Conservation (phyloP, 30 jellyfish, hydroid and myxozoan species). For the Aurelia aurita complex sp. Pacific region DNA sequence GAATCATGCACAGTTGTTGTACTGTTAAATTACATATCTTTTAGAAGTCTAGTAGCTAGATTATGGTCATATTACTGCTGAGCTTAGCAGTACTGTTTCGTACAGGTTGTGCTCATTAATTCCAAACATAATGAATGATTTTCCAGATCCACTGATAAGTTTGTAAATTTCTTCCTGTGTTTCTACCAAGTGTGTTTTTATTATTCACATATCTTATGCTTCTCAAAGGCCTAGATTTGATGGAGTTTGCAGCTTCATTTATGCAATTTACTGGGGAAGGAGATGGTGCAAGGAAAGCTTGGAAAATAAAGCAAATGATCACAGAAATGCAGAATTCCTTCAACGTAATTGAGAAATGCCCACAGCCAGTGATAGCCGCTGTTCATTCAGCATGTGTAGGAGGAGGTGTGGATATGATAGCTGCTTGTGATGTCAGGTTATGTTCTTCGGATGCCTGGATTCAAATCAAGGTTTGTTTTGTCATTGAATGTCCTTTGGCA, state of each 20-base stretch:
- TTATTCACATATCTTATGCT: too few species aligned
- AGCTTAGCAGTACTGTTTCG: too few species aligned
- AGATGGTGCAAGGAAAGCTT: conserved; percentile 82
- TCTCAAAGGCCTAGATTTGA: conserved; percentile 77
- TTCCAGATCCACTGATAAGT: too few species aligned
- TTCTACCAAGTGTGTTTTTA: too few species aligned
- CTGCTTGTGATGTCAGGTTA: conserved; percentile 94
- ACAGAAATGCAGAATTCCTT: conserved; percentile 74
- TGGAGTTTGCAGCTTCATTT: conserved; percentile 82
- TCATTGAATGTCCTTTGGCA: background rate
- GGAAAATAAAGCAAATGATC: conserved; percentile 52
- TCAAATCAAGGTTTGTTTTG: conserved; percentile 80
- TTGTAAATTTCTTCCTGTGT: too few species aligned
- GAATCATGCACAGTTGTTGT: too few species aligned
- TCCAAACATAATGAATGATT: too few species aligned
- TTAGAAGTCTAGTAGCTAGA: too few species aligned
- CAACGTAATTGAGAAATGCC: conserved; percentile 80
- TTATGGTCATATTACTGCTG: too few species aligned
- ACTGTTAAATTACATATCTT: too few species aligned
- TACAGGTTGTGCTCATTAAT: too few species aligned
- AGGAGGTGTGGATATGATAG: conserved; percentile 90
- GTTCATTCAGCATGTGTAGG: conserved; percentile 94
- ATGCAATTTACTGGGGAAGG: conserved; percentile 64
- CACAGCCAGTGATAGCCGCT: conserved; percentile 95
- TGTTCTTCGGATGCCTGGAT: conserved; percentile 93